Evolutionary conservation across 1,140 invertebrate genomes (phyloP), one percentile per base, ranked within the genome.

Genomic region (Temnothorax longispinosus): DNA sequence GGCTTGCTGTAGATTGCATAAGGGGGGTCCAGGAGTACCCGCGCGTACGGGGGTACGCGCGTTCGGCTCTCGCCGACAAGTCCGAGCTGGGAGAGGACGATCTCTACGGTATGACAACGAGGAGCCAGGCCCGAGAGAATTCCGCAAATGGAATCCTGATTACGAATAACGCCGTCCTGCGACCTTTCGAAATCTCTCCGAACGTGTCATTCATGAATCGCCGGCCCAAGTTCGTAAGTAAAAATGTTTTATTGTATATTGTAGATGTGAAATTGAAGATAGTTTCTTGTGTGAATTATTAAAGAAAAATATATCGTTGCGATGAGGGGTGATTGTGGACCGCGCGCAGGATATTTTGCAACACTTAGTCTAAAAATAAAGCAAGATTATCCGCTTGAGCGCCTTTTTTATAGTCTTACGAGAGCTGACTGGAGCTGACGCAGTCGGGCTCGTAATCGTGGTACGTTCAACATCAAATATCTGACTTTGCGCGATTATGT

Each of bases 1-100:
- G 94, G 93, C 93, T 93, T 93, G 93, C 89, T 93, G 93, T 93
- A 93, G 93, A 95, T 95, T 95, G 93, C 93, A 90, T 90, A 93
- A 94, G 93, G 93, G 93, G 94, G 92, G 91, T 93, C 92, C 89
- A 76, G 64, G 60, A 44, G 67, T 89, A 67, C 58, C 56, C 84
- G 15, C 27, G 81, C 67, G 47, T 54, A 65, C 27, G 27, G 85
- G 89, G 84, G 87, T 85, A 87, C 89, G 88, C 77, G 88, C 84
- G 27, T 72, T 87, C 86, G 89, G 64, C 27, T 90, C 41, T 38
- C 50, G 38, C 58, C 75, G 82, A 65, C 87, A 74, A 85, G 76
- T 90, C 72, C 85, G 67, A 88, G 56, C 77, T 71, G 81, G 69
- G 65, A 76, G 78, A 76, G 78, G 85, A 88, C 65, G 62, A 81